Conservation (phyloP, 2,888 invertebrate species). For the Choreutis nemorana region DNA sequence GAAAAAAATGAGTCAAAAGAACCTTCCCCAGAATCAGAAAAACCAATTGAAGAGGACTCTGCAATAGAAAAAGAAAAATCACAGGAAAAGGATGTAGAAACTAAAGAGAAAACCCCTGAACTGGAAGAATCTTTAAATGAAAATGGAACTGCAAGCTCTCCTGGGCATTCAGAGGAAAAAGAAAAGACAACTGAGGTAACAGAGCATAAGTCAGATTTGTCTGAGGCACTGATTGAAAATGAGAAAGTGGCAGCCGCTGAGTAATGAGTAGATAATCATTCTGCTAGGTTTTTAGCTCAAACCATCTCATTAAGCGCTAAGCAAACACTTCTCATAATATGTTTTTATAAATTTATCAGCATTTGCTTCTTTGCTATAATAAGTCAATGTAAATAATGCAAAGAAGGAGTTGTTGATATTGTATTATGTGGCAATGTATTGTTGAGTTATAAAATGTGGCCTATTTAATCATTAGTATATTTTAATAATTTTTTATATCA, state of each 20-base stretch:
- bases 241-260: constrained; percentile 46
- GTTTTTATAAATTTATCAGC: background rate
- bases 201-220: constrained; percentile 34
- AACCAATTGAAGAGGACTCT: constrained; percentile 25
- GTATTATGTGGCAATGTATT: constrained; percentile 40
- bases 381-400: constrained; percentile 56
- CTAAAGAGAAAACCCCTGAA: constrained; percentile 37
- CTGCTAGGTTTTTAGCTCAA: constrained; percentile 52
- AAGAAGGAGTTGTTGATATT: constrained; percentile 40
- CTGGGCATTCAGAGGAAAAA: constrained; percentile 48
- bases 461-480: constrained; percentile 41
- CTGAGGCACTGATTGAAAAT: constrained; percentile 49
- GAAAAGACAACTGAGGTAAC: constrained; percentile 23
- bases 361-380: constrained; percentile 33
- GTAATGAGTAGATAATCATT: constrained; percentile 30
- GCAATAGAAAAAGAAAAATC: constrained; percentile 22
- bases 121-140: constrained; percentile 36
- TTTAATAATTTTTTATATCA: constrained; percentile 39
- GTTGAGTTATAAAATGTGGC: constrained; percentile 48
- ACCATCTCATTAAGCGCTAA: constrained; percentile 51
- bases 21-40: constrained; percentile 24
- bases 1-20: constrained; percentile 16
- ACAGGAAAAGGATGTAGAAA: constrained; percentile 19
- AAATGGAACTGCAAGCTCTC: constrained; percentile 51
- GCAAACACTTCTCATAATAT: constrained; percentile 50